A percentile compares a stretch with the other conserved stretches of the same genome.
phyloP scores from a whole-genome alignment of 2,797 vertebrate genomes.

The Spinibarbus caldwelli region DNA sequence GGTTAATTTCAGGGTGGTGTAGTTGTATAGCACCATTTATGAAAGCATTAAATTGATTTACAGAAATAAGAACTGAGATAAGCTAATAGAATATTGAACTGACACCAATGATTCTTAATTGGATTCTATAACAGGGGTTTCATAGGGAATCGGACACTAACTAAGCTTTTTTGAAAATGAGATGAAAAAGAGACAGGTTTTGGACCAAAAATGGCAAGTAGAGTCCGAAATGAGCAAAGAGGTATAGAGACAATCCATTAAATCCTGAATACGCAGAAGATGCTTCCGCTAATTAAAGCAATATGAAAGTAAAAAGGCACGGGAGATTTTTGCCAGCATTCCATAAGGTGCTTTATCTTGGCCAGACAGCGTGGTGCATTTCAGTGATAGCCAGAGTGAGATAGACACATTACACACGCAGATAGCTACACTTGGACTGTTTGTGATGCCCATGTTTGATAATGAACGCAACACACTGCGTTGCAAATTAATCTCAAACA shows the following conservation, averaged over 20 bases:
- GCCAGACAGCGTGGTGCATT: conserved; percentile 32
- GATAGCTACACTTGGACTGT: conserved; percentile 40
- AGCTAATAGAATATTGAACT: conserved; percentile 5
- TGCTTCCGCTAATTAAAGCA: conserved; percentile 35
- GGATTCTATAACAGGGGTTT: conserved; percentile 4
- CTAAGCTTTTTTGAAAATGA: background rate
- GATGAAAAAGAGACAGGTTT: background rate
- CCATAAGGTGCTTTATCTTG: conserved; percentile 42
- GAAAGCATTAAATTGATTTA: background rate
- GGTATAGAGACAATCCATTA: background rate
- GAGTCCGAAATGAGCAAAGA: background rate
- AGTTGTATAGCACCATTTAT: background rate
- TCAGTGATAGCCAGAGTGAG: conserved; percentile 35
- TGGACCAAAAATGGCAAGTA: background rate
- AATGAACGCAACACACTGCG: conserved; percentile 36
- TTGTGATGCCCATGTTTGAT: conserved; percentile 40
- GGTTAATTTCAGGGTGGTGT: background rate
- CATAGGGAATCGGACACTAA: background rate
- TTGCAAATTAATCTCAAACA: conserved; percentile 37
- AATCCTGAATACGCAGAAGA: conserved; percentile 13
- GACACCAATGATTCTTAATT: conserved; percentile 7
- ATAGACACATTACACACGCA: conserved; percentile 42
- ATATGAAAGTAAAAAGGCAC: conserved; percentile 30
- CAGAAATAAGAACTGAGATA: background rate
- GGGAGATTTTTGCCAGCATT: conserved; percentile 25